Evolutionary conservation across 2,113 vertebrate genomes (phyloP), one percentile per base, ranked within the genome.

Genomic region (Elanoides forficatus): DNA sequence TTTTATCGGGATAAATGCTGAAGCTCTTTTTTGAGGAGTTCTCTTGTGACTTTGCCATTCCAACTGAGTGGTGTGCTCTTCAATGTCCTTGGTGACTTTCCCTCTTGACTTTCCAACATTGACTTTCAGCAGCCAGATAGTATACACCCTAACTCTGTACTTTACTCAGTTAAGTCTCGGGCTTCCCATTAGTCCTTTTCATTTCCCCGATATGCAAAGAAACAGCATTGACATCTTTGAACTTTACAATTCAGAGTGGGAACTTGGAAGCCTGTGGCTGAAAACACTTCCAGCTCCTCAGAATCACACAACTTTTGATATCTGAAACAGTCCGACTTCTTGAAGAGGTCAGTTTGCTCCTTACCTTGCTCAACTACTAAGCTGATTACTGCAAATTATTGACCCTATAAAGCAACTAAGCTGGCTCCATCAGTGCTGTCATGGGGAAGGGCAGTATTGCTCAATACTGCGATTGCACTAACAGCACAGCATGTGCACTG

Each of bases 1-100:
- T 81, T 73, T 87, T 62, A 63, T 59, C 2, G 0, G 2, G 5
- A 22, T 27, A 74, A 90, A 84, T n/a, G 26, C 22, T 56, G 47
- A 94, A 76, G 21, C 29, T 73, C 34, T 62, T 83, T 66, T 83
- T 92, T 43, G 34, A 85, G 55, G 25, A 14, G 45, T 58, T 66
- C 7, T 23, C 76, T 88, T 91, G 63, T 59, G 82, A 72, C 56
- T 96, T 94, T 92, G 92, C 59, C 65, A 78, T 97, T 97, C 67
- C 83, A 88, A 40, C 22, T n/a, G 83, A 95, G 74, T 58, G 70
- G 71, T 62, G 47, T 95, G 34, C 11, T 85, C 34, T 75, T 87
- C 45, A 42, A 3, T 25, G 42, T 19, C 48, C 59, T 76, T 40
- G 38, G 32, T 86, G 71, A 48, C 27, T 78, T 81, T 73, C 29